These are phyloP conservation scores for Diphyllodes magnificus DNA, from an alignment of 2,113 vertebrate species.

Conservation along the genomic window DNA sequence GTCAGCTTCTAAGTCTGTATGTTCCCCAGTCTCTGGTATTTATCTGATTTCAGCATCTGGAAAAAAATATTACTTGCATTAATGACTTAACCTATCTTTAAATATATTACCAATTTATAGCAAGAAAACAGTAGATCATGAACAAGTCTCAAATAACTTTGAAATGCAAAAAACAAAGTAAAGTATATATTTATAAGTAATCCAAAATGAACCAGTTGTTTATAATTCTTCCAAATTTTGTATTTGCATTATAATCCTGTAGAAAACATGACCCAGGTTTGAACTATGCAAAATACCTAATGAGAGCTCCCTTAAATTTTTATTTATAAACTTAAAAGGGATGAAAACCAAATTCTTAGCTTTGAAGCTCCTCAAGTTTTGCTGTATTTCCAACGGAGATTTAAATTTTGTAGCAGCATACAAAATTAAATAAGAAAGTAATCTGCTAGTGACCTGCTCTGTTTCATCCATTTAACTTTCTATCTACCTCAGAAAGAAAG, in stretches of 20 bases:
- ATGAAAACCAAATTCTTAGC: background rate
- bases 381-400: background rate
- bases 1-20: background rate
- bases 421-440: background rate
- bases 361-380: background rate
- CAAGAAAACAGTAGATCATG: background rate
- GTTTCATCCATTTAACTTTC: background rate
- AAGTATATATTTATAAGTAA: background rate
- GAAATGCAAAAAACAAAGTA: background rate
- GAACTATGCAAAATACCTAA: background rate
- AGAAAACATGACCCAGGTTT: background rate
- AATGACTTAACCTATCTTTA: background rate
- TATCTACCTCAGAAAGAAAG: background rate
- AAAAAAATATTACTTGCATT: background rate
- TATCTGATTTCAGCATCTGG: background rate
- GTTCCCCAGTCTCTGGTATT: background rate
- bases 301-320: background rate
- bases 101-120: background rate
- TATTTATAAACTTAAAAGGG: background rate
- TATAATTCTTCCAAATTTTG: background rate
- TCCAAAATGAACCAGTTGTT: background rate
- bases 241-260: background rate
- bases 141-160: background rate
- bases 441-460: background rate
- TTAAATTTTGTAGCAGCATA: background rate